phyloP scores from a whole-genome alignment of 2,113 vertebrate species.

The Silurus asotus region DNA sequence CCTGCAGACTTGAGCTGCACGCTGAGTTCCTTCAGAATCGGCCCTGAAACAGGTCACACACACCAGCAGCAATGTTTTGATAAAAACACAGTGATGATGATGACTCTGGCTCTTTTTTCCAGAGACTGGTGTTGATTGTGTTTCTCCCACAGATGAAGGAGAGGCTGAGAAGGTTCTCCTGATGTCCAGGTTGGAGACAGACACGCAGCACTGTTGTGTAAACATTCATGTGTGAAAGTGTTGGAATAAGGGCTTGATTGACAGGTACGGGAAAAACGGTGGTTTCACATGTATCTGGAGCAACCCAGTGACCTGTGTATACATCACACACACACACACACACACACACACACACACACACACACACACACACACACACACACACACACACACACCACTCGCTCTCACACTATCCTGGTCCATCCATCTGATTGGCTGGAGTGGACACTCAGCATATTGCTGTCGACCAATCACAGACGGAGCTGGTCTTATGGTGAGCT shows the following conservation, averaged over 20 bases:
- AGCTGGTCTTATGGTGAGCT: constrained; percentile 43
- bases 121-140: constrained; percentile 22
- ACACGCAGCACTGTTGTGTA: constrained; percentile 26
- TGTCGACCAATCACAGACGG: constrained; percentile 42
- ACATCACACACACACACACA: constrained; percentile 1
- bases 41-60: neutral
- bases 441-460: constrained; percentile 33
- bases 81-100: neutral
- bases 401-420: constrained; percentile 2
- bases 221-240: constrained; percentile 25
- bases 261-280: neutral
- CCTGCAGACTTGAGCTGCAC: neutral
- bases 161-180: neutral
- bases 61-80: constrained; percentile 9
- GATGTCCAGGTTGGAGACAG: constrained; percentile 9
- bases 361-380: constrained; percentile 1
- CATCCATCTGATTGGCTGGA: constrained; percentile 29
- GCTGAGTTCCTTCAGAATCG: neutral
- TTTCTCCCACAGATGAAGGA: neutral
- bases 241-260: neutral
- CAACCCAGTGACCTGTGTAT: neutral
- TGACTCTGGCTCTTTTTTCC: constrained; percentile 13
- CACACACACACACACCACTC: neutral
- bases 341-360: neutral
- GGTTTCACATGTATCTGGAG: neutral